Base-by-base conservation (phyloP, 2,888 invertebrate genomes). In the Branchinecta sandiegonensis region DNA sequence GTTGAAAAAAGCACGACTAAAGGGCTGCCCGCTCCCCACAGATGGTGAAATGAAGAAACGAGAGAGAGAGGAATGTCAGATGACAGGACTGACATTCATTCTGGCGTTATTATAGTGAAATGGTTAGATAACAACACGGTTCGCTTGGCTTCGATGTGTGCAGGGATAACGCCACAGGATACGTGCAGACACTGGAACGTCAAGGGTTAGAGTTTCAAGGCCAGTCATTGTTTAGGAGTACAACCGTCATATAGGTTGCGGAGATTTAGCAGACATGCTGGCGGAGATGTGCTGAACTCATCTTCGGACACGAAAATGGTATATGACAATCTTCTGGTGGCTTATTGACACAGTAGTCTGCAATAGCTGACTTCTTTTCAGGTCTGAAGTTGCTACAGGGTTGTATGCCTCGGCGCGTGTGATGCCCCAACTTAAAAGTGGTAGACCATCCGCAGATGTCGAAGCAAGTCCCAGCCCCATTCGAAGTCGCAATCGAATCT, bases 221-320 rank as follows among this genome's bases (percentile, higher is more conserved):
- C 70, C 66, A 17, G 65, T 14, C 67, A 70, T 71, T 46, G 67
- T 71, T 23, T 50, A 66, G 10, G 70, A 71, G 66, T 71, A 70
- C 70, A 71, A 71, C 66, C 47, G 56, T 47, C 65, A 71, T 47
- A 71, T 71, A 68, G 70, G 56, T 9, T 68, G 71, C 13, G 70
- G 71, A 46, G 70, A 70, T 47, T 48, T 71, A n/a, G 47, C 48
- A 37, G 67, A 70, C 67, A 66, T 70, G 50, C 50, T 50, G 50
- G 50, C 14, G 50, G 50, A 4, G 4, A 50, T 50, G 50, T 50
- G 50, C 50, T 3, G 13, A 50, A 14, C 14, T 50, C 50, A 23
- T 23, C 23, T 23, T 23, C 23, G 23, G 23, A 23, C 23, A 23
- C 23, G 4, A 23, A 23, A 23, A 23, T 23, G 23, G 23, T 23